Evolutionary conservation across 1,140 invertebrate species (phyloP).

Genomic region (Eriosoma lanigerum): DNA sequence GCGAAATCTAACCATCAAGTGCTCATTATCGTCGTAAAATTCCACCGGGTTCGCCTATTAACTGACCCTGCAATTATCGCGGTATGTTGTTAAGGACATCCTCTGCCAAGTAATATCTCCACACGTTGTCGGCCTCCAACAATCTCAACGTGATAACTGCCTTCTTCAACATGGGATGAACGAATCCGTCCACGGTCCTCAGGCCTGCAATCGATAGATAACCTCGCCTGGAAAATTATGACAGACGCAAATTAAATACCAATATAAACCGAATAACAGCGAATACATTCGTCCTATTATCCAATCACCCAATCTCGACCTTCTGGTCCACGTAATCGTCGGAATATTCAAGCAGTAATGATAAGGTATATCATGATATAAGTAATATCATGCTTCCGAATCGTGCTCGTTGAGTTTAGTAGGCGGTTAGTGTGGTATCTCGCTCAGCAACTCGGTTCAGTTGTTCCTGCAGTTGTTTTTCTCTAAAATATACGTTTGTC

Average conservation of each 20-base stretch:
- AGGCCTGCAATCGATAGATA: constrained; percentile 58
- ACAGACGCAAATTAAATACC: constrained; percentile 59
- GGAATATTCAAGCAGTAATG: neutral
- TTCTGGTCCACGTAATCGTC: neutral
- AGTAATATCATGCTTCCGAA: neutral
- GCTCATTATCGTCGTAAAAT: neutral
- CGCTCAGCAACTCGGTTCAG: too few species aligned
- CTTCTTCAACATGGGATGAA: constrained; percentile 56
- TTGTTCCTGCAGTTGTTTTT: neutral
- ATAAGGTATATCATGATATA: constrained; percentile 6
- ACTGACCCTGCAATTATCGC: neutral
- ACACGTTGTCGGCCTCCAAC: constrained; percentile 56
- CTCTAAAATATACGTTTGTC: constrained; percentile 6
- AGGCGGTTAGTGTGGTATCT: neutral
- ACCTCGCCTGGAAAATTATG: constrained; percentile 59
- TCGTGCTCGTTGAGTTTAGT: neutral
- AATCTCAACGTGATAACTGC: constrained; percentile 56
- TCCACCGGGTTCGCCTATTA: neutral
- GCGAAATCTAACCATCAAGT: neutral
- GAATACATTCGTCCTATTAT: constrained; percentile 57
- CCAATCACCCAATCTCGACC: too few species aligned
- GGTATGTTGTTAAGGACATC: neutral
- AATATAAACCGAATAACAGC: constrained; percentile 58
- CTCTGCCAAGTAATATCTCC: neutral
- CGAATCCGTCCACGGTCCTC: constrained; percentile 56